phyloP scores from a whole-genome alignment of 2,888 invertebrate species.

The Catocala nupta region DNA sequence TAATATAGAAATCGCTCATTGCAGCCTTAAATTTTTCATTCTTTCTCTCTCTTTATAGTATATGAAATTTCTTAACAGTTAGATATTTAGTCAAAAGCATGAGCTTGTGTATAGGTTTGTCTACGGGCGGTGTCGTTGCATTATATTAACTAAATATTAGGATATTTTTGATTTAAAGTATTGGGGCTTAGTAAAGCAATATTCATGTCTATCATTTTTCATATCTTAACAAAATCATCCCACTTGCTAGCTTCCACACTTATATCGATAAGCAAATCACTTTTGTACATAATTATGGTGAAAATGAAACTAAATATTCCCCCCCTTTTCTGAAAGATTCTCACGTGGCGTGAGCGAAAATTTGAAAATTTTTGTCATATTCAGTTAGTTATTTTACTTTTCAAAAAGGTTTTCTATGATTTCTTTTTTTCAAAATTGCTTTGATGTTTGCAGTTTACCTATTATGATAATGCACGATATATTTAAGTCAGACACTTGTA shows the following conservation, averaged over 20 bases:
- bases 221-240: constrained; percentile 15
- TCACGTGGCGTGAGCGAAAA: constrained; percentile 45
- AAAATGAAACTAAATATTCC: constrained; percentile 9
- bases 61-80: background rate
- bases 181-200: constrained; percentile 11
- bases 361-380: constrained; percentile 15
- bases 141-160: constrained; percentile 1
- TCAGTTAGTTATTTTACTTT: background rate
- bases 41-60: background rate
- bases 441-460: background rate
- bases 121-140: background rate
- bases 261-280: constrained; percentile 13
- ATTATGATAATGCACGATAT: background rate
- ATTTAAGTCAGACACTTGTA: background rate
- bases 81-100: constrained; percentile 3
- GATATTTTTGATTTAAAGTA: constrained; percentile 1
- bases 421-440: background rate
- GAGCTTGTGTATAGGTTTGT: constrained; percentile 2
- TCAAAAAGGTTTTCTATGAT: background rate
- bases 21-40: no score
- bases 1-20: no score
- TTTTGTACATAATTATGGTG: constrained; percentile 15
- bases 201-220: constrained; percentile 13
- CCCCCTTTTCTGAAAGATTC: constrained; percentile 3
- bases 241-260: constrained; percentile 33